Evolutionary conservation across 1,140 invertebrate genomes (phyloP).

Genomic region (Hyles vespertilio): DNA sequence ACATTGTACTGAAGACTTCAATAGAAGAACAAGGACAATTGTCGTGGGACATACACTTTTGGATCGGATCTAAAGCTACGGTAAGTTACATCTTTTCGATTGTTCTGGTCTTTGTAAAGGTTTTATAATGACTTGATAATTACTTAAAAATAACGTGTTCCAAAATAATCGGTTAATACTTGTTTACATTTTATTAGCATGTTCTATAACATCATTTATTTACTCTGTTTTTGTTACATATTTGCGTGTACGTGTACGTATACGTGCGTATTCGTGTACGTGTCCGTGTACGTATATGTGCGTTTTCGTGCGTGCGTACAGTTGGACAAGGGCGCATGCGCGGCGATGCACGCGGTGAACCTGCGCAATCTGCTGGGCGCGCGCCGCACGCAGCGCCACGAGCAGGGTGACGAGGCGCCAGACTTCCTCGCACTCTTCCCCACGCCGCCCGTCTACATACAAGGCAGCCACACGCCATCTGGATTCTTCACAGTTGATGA

Average conservation of each 20-base stretch:
- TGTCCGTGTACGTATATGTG: neutral
- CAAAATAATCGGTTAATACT: no score
- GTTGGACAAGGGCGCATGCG: slow-evolving; percentile 98
- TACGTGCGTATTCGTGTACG: neutral
- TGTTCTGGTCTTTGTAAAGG: neutral
- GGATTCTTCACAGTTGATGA: slow-evolving; percentile 99
- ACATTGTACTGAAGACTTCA: slow-evolving; percentile 96
- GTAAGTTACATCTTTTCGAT: slow-evolving; percentile 74
- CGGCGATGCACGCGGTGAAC: slow-evolving; percentile 99
- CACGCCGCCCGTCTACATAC: slow-evolving; percentile 95
- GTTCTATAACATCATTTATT: slow-evolving; percentile 1
- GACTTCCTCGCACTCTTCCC: slow-evolving; percentile 97
- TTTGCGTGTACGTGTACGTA: neutral
- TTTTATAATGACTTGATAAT: no score
- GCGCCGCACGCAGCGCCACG: slow-evolving; percentile 97
- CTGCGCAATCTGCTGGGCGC: slow-evolving; percentile 96
- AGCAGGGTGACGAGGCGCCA: slow-evolving; percentile 96
- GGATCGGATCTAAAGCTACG: slow-evolving; percentile 97
- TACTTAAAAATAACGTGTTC: no score
- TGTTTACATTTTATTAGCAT: no score
- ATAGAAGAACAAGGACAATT: slow-evolving; percentile 91
- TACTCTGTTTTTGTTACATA: neutral
- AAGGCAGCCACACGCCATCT: slow-evolving; percentile 96
- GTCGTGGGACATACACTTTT: slow-evolving; percentile 98
- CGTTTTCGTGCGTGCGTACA: slow-evolving; percentile 37